Evolutionary conservation across 2,797 vertebrate genomes (phyloP).

Genomic region (Halcyon badia): DNA sequence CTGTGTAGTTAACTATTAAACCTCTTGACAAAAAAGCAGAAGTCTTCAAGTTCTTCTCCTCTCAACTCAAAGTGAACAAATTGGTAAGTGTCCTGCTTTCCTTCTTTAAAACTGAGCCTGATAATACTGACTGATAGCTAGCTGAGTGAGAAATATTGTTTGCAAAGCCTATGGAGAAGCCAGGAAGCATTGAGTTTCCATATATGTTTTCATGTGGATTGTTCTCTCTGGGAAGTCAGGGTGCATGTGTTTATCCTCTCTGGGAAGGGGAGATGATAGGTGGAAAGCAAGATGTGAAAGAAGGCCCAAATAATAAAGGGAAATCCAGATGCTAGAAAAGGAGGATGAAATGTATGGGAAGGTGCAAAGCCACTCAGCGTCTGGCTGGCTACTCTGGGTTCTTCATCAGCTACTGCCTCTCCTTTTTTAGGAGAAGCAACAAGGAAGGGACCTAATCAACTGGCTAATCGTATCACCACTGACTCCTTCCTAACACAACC

Average conservation of each 20-base stretch:
- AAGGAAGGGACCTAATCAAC: background rate
- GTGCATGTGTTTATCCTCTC: background rate
- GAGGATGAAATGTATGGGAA: background rate
- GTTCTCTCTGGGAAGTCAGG: background rate
- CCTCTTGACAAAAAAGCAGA: conserved; percentile 94
- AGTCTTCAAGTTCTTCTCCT: conserved; percentile 95
- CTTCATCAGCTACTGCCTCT: background rate
- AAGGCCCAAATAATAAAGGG: background rate
- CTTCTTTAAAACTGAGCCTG: background rate
- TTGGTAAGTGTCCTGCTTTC: conserved; percentile 80
- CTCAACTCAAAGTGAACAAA: conserved; percentile 92
- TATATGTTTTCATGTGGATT: background rate
- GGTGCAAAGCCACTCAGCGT: background rate
- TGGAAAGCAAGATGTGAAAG: background rate
- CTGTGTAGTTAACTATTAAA: conserved; percentile 90
- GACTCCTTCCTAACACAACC: background rate
- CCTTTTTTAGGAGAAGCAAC: background rate
- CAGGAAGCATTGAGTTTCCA: background rate
- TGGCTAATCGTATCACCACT: background rate
- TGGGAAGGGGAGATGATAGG: background rate
- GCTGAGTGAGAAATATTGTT: background rate
- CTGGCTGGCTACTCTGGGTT: background rate
- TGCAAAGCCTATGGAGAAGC: background rate
- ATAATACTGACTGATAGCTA: background rate
- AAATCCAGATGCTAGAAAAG: background rate